Percentiles rank a stretch among this genome's conserved stretches.
These are phyloP conservation scores for Gouania willdenowi DNA, from an alignment of 2,797 vertebrate species.

Conservation along the genomic window DNA sequence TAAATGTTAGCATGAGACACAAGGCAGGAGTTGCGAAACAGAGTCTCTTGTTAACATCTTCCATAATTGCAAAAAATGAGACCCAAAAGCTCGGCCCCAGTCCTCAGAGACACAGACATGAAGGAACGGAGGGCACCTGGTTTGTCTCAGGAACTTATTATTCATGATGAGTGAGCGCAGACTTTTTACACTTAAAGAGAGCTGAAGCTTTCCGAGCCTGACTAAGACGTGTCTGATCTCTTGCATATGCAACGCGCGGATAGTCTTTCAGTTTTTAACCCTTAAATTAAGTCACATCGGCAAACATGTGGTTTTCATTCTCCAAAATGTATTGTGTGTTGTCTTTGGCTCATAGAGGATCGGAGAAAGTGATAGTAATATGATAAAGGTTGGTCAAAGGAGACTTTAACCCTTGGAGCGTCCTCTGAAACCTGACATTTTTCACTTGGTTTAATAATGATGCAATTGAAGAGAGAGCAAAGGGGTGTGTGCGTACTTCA, in stretches of 20 bases:
- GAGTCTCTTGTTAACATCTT: constrained; percentile 42
- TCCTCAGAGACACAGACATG: constrained; percentile 29
- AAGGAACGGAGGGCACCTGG: constrained; percentile 39
- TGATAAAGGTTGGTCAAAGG: constrained; percentile 65
- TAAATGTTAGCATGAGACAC: constrained; percentile 10
- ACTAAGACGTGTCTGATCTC: constrained; percentile 54
- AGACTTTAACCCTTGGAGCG: constrained; percentile 44
- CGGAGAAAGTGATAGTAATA: constrained; percentile 59
- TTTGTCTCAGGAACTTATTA: constrained; percentile 54
- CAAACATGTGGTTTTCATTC: constrained; percentile 71
- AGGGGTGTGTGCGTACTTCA: constrained; percentile 4
- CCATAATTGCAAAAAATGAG: constrained; percentile 44
- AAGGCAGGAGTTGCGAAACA: constrained; percentile 29
- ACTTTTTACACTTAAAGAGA: constrained; percentile 39
- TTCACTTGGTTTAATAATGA: constrained; percentile 50
- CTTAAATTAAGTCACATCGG: constrained; percentile 48
- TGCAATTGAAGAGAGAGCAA: constrained; percentile 34
- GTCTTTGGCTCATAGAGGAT: constrained; percentile 57
- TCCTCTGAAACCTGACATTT: constrained; percentile 49
- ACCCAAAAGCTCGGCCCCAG: constrained; percentile 38
- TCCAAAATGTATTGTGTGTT: constrained; percentile 54
- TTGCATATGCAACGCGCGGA: constrained; percentile 25
- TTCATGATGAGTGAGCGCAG: constrained; percentile 25
- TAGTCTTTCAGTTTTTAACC: constrained; percentile 61
- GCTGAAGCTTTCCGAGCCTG: constrained; percentile 31